phyloP scores from a whole-genome alignment of 2,797 vertebrate genomes.

The Mus spretus region DNA sequence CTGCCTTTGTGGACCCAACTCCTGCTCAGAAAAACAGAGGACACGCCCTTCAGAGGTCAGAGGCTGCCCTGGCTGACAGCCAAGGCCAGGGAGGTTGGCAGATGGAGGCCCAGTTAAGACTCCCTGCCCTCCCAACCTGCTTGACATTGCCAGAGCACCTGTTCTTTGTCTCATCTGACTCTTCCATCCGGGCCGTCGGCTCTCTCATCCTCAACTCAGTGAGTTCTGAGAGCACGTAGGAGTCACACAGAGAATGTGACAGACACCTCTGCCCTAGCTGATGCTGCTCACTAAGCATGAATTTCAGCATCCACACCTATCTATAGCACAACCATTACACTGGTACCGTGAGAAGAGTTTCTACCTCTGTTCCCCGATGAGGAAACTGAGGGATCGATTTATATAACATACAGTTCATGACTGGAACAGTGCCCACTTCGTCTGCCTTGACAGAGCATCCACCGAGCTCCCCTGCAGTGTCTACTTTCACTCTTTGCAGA shows the following conservation, averaged over 20 bases:
- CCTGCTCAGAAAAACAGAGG: not conserved
- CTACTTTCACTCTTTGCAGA: not conserved
- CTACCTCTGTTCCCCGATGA: not conserved
- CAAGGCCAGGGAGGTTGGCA: not conserved
- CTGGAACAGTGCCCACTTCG: not conserved
- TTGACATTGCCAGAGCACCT: not conserved
- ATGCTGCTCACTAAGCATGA: not conserved
- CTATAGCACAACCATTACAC: not conserved
- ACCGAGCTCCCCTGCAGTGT: fast-evolving
- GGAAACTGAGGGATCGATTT: not conserved
- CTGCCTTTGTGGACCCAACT: fast-evolving
- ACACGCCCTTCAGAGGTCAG: not conserved
- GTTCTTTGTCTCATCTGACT: not conserved
- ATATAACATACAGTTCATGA: not conserved
- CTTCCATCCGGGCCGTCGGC: not conserved
- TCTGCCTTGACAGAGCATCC: not conserved
- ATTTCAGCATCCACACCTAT: not conserved
- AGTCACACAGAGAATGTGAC: not conserved
- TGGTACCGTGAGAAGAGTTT: not conserved
- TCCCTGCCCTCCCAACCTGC: not conserved
- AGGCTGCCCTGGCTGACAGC: not conserved
- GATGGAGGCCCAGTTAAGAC: not conserved
- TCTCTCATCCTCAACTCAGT: not conserved
- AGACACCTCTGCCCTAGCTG: not conserved
- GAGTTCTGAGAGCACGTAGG: not conserved